Conservation (phyloP, 2,797 vertebrate genomes). For the Gila robusta region DNA sequence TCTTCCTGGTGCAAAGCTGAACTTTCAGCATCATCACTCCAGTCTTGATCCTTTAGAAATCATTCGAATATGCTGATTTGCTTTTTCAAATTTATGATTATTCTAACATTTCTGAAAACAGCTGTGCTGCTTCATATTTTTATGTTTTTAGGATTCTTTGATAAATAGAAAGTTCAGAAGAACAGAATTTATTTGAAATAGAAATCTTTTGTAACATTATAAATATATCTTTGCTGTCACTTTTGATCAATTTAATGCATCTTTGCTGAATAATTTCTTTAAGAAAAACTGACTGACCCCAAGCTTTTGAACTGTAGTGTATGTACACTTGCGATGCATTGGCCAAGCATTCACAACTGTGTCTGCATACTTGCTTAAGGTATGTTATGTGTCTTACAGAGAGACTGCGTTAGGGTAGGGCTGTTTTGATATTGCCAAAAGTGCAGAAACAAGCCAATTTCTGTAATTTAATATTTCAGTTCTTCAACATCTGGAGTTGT, state of each 20-base stretch:
- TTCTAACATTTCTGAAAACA: neutral
- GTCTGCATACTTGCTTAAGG: constrained; percentile 25
- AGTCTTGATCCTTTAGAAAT: neutral
- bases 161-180: neutral
- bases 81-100: neutral
- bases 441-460: constrained; percentile 82
- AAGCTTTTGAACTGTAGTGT: neutral
- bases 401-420: constrained; percentile 67
- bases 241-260: neutral
- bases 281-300: neutral
- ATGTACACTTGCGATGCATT: neutral
- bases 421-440: constrained; percentile 81
- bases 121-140: neutral
- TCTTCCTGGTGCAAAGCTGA: neutral
- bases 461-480: constrained; percentile 87
- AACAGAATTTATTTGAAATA: neutral
- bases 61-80: neutral
- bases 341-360: neutral
- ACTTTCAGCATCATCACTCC: neutral
- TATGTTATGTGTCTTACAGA: constrained; percentile 36
- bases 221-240: neutral
- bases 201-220: neutral
- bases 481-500: constrained; percentile 84
- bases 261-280: neutral
- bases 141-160: neutral